These are phyloP conservation scores for Jacana jacana DNA, from an alignment of 2,113 vertebrate genomes.

Conservation along the genomic window DNA sequence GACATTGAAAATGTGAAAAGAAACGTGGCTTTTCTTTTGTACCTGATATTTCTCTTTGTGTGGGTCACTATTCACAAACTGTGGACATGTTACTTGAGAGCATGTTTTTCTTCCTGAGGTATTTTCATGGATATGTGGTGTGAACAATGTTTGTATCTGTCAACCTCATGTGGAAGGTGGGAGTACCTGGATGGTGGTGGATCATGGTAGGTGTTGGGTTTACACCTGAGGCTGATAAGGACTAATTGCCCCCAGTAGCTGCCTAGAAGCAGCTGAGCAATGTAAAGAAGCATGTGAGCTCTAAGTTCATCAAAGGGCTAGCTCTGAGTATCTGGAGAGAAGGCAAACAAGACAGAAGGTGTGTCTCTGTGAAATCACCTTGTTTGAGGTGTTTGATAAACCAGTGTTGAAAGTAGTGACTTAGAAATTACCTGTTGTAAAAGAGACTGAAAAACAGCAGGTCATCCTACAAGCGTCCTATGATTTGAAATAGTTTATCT, in stretches of 20 bases:
- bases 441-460: background rate
- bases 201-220: background rate
- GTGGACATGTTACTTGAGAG: background rate
- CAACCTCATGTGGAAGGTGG: background rate
- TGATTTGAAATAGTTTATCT: background rate
- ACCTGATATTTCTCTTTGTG: background rate
- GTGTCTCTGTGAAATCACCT: background rate
- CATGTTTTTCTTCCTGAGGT: background rate
- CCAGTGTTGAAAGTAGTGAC: background rate
- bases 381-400: background rate
- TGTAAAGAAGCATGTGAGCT: background rate
- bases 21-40: background rate
- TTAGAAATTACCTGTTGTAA: background rate
- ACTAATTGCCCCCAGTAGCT: background rate
- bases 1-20: background rate
- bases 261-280: background rate
- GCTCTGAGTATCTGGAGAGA: background rate
- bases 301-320: background rate
- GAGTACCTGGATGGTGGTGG: background rate
- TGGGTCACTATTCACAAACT: background rate
- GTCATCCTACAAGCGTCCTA: background rate
- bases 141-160: background rate
- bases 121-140: background rate
- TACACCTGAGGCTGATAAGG: background rate
- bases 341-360: background rate